Evolutionary conservation across 2,797 vertebrate genomes (phyloP), one percentile per base, ranked within the genome.

Genomic region (Girardinus metallicus): DNA sequence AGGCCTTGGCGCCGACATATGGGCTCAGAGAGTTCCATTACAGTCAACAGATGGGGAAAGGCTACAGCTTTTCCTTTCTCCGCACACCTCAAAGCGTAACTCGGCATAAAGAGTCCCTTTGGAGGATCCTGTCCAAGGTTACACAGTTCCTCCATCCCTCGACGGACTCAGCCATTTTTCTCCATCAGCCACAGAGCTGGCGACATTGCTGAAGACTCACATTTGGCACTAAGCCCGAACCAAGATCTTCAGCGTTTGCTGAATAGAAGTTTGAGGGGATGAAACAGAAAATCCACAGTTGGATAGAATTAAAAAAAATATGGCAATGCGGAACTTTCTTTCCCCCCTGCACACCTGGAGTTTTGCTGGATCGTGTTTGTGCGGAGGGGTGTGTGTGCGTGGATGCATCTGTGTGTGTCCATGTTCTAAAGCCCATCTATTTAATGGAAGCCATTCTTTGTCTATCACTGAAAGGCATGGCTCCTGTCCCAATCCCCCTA

Each of bases 401-500:
- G 39, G 11, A 82, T 62, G 43, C 76, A 79, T 70, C 79, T 47
- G 55, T 75, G 74, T 71, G 76, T 78, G 31, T 80, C 34, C 64
- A 57, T 73, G 71, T 75, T 85, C 75, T 31, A 87, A 89, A 87
- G 82, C 89, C 88, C 83, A 89, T 94, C 82, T 87, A 84, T 88
- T 90, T 92, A 92, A 92, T 89, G 80, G 87, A 84, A 89, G 74
- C 87, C 92, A 91, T 93, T 87, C 86, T 93, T 94, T 94, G 89
- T 94, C 88, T 91, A 76, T 84, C 80, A 75, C 86, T 91, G 90
- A 93, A 91, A 90, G 90, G 88, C 89, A 90, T 92, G 91, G 92
- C 91, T 74, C 83, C 85, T 85, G 90, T 91, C 89, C 91, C 88
- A 87, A 71, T 89, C 85, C 88, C 81, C 87, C 83, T 86, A 86